A percentile compares a stretch with the other conserved stretches of the same genome.
Conservation (phyloP, 2,888 invertebrate species). For the Trissolcus japonicus region DNA sequence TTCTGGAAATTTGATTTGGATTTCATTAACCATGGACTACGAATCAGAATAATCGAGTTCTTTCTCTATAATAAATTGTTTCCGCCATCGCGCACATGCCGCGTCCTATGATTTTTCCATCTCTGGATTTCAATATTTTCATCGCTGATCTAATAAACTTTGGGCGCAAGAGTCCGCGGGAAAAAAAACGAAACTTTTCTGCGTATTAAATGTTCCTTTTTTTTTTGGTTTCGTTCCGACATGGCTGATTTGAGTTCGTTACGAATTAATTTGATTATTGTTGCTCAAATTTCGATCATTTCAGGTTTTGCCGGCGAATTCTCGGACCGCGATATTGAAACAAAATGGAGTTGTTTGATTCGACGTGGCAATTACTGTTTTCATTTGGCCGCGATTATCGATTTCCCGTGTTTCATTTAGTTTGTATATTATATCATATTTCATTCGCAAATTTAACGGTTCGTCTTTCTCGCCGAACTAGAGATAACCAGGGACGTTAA, state of each 20-base stretch:
- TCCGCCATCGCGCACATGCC: constrained; percentile 6
- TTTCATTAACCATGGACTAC: too few species aligned
- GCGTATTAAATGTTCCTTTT: constrained; percentile 18
- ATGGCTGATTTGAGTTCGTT: constrained; percentile 23
- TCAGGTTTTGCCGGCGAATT: constrained; percentile 7
- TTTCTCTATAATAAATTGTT: constrained; percentile 27
- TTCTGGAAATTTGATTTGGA: too few species aligned
- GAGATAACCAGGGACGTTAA: constrained; percentile 19
- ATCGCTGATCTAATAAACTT: too few species aligned
- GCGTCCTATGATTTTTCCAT: too few species aligned
- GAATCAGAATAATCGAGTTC: background rate
- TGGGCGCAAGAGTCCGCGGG: too few species aligned
- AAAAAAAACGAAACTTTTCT: constrained; percentile 15
- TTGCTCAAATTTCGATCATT: constrained; percentile 26
- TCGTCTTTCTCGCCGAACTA: constrained; percentile 37
- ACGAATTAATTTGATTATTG: constrained; percentile 32
- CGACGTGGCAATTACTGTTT: constrained; percentile 51
- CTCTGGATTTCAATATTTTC: too few species aligned
- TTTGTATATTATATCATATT: constrained; percentile 54
- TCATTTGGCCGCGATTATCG: constrained; percentile 50
- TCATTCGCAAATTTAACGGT: constrained; percentile 30
- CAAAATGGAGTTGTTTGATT: constrained; percentile 52
- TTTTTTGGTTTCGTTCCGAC: constrained; percentile 10
- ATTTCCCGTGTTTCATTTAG: constrained; percentile 47
- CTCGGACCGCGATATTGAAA: constrained; percentile 40